These are phyloP conservation scores for Sussaba pulchella DNA, from an alignment of 2,888 invertebrate genomes.

Conservation along the genomic window DNA sequence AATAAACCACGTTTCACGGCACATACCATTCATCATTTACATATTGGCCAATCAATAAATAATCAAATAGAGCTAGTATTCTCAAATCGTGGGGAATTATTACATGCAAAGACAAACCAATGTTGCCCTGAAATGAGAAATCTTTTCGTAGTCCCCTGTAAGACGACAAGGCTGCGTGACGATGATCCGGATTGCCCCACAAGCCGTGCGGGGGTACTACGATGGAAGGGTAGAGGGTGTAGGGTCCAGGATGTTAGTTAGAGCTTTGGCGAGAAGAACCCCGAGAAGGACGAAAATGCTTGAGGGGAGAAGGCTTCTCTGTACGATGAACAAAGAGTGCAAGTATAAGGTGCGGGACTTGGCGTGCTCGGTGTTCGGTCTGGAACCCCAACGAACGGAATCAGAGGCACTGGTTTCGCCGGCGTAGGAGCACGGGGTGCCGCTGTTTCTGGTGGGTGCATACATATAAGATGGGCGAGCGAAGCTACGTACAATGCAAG, in stretches of 20 bases:
- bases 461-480: conserved; percentile 82
- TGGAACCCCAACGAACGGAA: conserved; percentile 60
- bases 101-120: too few relatives aligned
- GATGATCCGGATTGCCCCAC: conserved; percentile 21
- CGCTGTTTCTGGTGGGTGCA: conserved; percentile 79
- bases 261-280: conserved; percentile 55
- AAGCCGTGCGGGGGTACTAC: neutral
- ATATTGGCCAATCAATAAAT: too few relatives aligned
- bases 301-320: conserved; percentile 48
- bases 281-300: conserved; percentile 66
- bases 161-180: too few relatives aligned
- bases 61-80: too few relatives aligned
- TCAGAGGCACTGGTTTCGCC: conserved; percentile 53
- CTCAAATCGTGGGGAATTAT: too few relatives aligned
- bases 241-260: conserved; percentile 56
- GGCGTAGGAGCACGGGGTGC: conserved; percentile 65
- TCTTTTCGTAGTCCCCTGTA: too few relatives aligned
- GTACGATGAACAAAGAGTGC: conserved; percentile 82
- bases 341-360: conserved; percentile 81
- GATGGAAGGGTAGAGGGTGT: neutral
- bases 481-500: conserved; percentile 81
- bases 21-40: too few relatives aligned
- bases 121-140: too few relatives aligned
- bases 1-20: too few relatives aligned
- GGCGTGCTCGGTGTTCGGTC: conserved; percentile 70